Conservation (phyloP, 2,113 vertebrate species). For the Phoxinus phoxinus region DNA sequence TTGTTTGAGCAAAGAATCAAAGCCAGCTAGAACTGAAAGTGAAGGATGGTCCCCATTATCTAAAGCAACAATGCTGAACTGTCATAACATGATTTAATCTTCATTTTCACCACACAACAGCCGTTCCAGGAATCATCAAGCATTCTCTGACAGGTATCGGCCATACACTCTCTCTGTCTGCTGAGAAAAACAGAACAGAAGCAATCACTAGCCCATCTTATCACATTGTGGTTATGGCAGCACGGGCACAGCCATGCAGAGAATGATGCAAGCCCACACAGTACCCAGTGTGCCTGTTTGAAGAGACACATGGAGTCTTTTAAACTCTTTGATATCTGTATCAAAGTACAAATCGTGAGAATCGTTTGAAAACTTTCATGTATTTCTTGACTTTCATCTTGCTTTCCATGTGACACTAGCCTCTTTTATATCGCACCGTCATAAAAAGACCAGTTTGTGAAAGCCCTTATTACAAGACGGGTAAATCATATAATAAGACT, state of each 20-base stretch:
- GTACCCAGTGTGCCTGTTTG: background rate
- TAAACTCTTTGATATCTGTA: slow-evolving; percentile 8
- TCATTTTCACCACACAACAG: background rate
- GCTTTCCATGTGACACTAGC: background rate
- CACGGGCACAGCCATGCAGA: background rate
- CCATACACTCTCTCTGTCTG: background rate
- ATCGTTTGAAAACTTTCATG: background rate
- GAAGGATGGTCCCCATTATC: background rate
- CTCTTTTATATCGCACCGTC: background rate
- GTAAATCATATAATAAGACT: background rate
- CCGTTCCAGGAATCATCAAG: background rate
- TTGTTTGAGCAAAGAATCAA: background rate
- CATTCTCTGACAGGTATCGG: background rate
- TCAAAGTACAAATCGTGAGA: background rate
- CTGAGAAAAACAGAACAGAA: background rate
- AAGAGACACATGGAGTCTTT: background rate
- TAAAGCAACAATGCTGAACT: background rate
- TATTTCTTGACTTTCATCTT: background rate
- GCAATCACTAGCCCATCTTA: background rate
- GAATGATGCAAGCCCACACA: background rate
- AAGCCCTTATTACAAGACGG: background rate
- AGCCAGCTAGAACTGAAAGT: background rate
- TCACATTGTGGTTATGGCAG: background rate
- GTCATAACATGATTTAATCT: background rate
- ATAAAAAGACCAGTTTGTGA: background rate